Evolutionary conservation across 2,113 vertebrate species (phyloP), one percentile per base, ranked within the genome.

Genomic region (Bucco capensis): DNA sequence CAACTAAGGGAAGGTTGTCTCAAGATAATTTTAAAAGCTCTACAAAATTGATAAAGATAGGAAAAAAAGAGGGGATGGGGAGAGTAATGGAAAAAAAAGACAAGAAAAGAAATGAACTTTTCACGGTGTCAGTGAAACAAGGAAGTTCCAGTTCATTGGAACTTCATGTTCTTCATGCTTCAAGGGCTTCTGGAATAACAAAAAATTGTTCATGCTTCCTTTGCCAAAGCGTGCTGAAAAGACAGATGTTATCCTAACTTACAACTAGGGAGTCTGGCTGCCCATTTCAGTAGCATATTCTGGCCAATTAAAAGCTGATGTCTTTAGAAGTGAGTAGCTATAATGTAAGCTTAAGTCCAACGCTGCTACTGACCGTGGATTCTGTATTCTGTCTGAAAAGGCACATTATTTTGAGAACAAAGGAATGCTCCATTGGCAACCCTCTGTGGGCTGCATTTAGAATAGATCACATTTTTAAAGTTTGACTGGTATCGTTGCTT

Each of bases 181-280:
- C 92, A 95, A 92, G 84, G 73, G 31, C 61, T 94, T 90, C 79
- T 92, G 85, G 87, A 95, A 94, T 92, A 94, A 91, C 84, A 93
- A 91, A 91, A 92, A 87, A 80, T 76, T 92, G 78, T 86, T 69
- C 69, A 91, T 19, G 28, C 40, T 67, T 88, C 54, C 53, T 61
- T 95, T 95, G 90, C 90, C 92, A 93, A 93, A 92, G 40, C 0
- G 1, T 93, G 73, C 67, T 83, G 82, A 89, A 95, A 92, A 95
- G 93, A 89, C 95, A 96, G 95, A 97, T 96, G 91, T 91, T 94
- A 81, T 76, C 78, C 67, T 81, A 71, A 88, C 78, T 77, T 47
- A 69, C n/a, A 94, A 73, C 53, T 37, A 62, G 74, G 73, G 53
- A 95, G 31, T 53, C 71, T 95, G 86, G 46, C 66, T 93, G 88